Conservation (phyloP, 2,113 vertebrate species). For the Bubo bubo region DNA sequence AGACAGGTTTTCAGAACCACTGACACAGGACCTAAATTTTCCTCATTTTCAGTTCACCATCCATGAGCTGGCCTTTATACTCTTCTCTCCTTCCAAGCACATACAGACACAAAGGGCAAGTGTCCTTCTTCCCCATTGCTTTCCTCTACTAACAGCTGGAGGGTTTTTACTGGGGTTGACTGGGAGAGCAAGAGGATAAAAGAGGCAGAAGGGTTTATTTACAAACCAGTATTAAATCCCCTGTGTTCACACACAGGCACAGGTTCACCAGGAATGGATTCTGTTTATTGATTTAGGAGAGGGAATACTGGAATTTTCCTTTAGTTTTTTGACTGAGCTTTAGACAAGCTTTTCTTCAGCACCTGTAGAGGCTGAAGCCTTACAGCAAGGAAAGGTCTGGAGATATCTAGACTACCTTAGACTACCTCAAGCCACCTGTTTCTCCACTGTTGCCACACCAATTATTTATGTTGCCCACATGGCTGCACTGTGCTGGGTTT, state of each 20-base stretch:
- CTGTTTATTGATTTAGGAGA: not conserved
- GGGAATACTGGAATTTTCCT: not conserved
- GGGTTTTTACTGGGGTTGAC: not conserved
- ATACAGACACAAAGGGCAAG: not conserved
- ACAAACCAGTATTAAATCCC: not conserved
- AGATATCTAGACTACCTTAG: not conserved
- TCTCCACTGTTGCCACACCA: not conserved
- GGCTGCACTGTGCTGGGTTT: not conserved
- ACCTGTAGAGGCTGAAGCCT: not conserved
- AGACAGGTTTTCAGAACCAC: not conserved
- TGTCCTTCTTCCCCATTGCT: not conserved
- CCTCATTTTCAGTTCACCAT: not conserved
- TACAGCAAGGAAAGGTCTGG: not conserved
- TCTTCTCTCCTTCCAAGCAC: not conserved
- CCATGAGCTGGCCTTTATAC: not conserved
- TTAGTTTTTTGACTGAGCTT: not conserved
- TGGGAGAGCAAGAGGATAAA: not conserved
- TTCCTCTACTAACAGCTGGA: not conserved
- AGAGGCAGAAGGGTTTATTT: not conserved
- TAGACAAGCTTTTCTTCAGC: not conserved
- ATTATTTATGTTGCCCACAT: not conserved
- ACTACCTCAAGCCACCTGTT: not conserved
- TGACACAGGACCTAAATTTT: not conserved
- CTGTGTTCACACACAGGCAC: not conserved
- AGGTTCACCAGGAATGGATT: not conserved